phyloP scores from a whole-genome alignment of 2,888 invertebrate species.

The Tethea ocularis region DNA sequence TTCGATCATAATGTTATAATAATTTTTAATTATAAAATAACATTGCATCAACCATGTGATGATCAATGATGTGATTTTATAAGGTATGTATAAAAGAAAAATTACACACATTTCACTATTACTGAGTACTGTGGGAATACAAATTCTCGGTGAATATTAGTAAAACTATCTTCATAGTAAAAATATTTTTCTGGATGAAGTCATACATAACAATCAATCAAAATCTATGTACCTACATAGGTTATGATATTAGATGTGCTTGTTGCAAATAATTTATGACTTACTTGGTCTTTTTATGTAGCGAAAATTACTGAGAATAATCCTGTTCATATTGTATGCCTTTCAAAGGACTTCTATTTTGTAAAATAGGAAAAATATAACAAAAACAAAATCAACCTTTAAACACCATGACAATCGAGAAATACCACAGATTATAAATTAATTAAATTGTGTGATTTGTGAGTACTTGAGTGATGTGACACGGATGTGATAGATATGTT shows the following conservation, averaged over 20 bases:
- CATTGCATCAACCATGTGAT: constrained; percentile 47
- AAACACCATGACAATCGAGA: constrained; percentile 71
- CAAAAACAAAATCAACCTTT: constrained; percentile 79
- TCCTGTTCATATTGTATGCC: constrained; percentile 68
- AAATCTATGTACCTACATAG: constrained; percentile 31
- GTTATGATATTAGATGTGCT: constrained; percentile 40
- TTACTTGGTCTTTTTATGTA: constrained; percentile 73
- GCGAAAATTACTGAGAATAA: constrained; percentile 67
- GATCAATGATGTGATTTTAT: constrained; percentile 25
- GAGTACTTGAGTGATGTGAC: too few relatives aligned
- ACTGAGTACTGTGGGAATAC: not conserved
- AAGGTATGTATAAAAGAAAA: not conserved
- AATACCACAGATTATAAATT: constrained; percentile 24
- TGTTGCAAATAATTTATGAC: constrained; percentile 35
- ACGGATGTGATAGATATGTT: too few relatives aligned
- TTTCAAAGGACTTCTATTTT: constrained; percentile 36
- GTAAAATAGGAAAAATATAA: constrained; percentile 58
- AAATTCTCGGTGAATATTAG: not conserved
- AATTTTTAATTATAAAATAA: constrained; percentile 11
- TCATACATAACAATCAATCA: constrained; percentile 61
- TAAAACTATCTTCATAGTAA: constrained; percentile 22
- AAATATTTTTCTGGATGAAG: constrained; percentile 46
- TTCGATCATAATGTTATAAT: too few relatives aligned
- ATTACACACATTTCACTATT: too few relatives aligned
- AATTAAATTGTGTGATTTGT: constrained; percentile 14